Base-by-base conservation (phyloP, 2,113 vertebrate genomes). In the Macroglossus sobrinus region DNA sequence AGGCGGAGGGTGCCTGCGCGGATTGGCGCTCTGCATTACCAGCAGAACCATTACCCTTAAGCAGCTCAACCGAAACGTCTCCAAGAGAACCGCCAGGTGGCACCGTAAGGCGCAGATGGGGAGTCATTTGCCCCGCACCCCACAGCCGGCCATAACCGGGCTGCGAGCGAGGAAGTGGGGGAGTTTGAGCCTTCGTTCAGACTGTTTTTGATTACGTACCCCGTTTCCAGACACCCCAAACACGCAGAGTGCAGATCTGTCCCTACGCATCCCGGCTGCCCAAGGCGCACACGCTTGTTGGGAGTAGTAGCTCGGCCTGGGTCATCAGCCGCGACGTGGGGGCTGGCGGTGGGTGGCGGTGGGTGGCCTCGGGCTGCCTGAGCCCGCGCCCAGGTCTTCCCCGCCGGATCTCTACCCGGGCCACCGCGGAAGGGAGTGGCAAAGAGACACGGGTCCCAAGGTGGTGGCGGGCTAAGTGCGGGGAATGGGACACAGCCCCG, bases 11-110 rank as follows among this genome's bases (percentile, higher is more conserved):
- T 16, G 55, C 53, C 43, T 35, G 75, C 40, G 26, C 0, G 4
- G 50, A 68, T 74, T 1, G 6, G 30, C 33, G 28, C 55, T n/a
- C 16, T 18, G 87, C 68, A 1, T 63, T 40, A 50, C 61, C 11
- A 22, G 45, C 59, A 26, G 19, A 30, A 8, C 16, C 33, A 5
- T 45, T 30, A 64, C 45, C 89, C 85, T 33, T 6, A 45, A 89
- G 66, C 66, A 30, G 84, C 63, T 26, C 38, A 1, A 13, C 55
- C 18, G n/a, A 82, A 75, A 72, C 55, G 75, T 81, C 64, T 91
- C 71, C 47, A 2, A 26, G 53, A 53, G 85, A 71, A 38, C 97
- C 97, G 82, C 96, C 97, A 98, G 97, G 97, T 98, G 97, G 97
- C 97, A 98, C 96, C 95, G 92, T 89, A 93, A 88, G 94, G 97